These are phyloP conservation scores for Agrochola macilenta DNA, from an alignment of 2,888 invertebrate genomes.

Conservation along the genomic window DNA sequence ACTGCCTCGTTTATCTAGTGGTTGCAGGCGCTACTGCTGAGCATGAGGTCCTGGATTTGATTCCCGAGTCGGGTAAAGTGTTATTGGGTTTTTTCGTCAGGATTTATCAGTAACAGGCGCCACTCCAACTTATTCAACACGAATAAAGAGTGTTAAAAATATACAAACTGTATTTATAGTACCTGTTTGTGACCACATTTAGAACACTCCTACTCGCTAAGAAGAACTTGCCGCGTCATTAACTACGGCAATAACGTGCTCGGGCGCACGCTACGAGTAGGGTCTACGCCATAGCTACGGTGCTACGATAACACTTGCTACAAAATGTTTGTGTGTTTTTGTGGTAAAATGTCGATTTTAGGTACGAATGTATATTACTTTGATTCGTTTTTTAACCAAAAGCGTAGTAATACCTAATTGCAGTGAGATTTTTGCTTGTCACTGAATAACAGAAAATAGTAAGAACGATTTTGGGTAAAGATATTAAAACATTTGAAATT, in stretches of 20 bases:
- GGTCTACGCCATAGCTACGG: constrained; percentile 18
- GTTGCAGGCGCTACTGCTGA: too few relatives aligned
- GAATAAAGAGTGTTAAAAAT: background rate
- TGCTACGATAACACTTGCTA: constrained; percentile 13
- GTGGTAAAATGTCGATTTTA: background rate
- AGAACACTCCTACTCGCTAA: background rate
- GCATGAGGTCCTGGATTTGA: background rate
- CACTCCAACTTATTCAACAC: constrained; percentile 3
- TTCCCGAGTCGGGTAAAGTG: background rate
- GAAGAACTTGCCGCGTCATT: constrained; percentile 10
- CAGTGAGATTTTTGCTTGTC: background rate
- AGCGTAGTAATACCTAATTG: background rate
- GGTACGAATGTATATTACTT: background rate
- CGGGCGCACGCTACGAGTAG: constrained; percentile 26
- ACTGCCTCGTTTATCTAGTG: background rate
- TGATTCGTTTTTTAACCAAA: background rate
- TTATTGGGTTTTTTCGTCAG: background rate
- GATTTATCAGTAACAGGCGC: background rate
- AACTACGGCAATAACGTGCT: constrained; percentile 30
- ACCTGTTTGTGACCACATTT: background rate
- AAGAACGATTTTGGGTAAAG: background rate
- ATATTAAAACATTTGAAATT: background rate
- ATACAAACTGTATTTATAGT: background rate
- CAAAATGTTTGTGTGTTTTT: background rate
- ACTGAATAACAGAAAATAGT: background rate